Base-by-base conservation (phyloP, 1,140 invertebrate genomes). In the Psix sp. region DNA sequence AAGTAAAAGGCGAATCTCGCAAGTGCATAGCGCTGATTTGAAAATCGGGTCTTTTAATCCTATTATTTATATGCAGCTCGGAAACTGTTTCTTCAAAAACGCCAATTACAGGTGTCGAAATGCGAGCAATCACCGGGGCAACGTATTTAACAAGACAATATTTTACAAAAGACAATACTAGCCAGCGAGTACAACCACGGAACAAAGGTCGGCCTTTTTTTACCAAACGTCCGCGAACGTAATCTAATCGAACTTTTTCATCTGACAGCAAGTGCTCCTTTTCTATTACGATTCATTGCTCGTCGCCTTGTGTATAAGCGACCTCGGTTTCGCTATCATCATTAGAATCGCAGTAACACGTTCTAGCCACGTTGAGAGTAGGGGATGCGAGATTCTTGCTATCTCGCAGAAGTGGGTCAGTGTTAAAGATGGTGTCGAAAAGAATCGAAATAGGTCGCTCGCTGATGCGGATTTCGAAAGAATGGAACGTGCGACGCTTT, bases 381-480 rank as follows among this genome's bases (percentile, higher is more conserved):
- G 68, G 56, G 77, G 79, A 70, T 80, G 73, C 74, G 76, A 72
- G 74, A 77, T 42, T 72, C 42, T 31, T 36, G 35, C 72, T 70
- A 70, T 70, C 65, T 68, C 40, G 21, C 46, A 42, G 15, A 75
- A 77, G 63, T 78, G 39, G 74, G 77, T 74, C 74, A 74, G 66
- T 73, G 70, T 74, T 74, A 57, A 59, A 71, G 70, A 66, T 75
- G 78, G 71, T 77, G 76, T 81, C 77, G 77, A 80, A 77, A 80
- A 79, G 76, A 74, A 76, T 73, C 71, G 56, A 82, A 83, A 84
- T 82, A 77, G 82, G 82, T 82, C 81, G 77, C 65, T 74, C 73
- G 70, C 10, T 68, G 72, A 72, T 72, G 79, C 60, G 60, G 62
- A 67, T 81, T 76, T 81, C 77, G 78, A 80, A 80, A 81, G 62